Percentiles rank a stretch among this genome's conserved stretches.
Evolutionary conservation across 2,797 vertebrate species (phyloP).

Genomic region (Carcharodon carcharias): DNA sequence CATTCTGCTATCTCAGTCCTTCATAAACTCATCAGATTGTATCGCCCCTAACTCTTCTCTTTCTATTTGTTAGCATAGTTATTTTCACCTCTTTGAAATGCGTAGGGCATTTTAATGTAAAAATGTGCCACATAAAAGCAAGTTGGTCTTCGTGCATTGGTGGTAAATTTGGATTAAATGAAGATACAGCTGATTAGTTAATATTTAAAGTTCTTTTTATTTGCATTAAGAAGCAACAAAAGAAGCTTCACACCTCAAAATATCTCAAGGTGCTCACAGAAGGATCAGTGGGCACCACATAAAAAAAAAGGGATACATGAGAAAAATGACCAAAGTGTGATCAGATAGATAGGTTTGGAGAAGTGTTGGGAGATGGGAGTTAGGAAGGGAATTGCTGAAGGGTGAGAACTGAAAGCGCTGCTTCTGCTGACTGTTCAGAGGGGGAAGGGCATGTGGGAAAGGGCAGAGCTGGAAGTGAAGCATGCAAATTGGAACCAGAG

Average conservation of each 20-base stretch:
- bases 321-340: not conserved
- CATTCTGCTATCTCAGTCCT: not conserved
- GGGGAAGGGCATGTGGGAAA: not conserved
- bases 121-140: not conserved
- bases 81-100: not conserved
- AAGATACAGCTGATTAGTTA: not conserved
- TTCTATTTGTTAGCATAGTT: not conserved
- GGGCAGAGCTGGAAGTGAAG: not conserved
- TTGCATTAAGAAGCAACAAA: too few relatives aligned
- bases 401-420: not conserved
- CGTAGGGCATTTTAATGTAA: not conserved
- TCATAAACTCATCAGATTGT: not conserved
- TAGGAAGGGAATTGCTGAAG: not conserved
- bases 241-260: not conserved
- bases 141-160: not conserved
- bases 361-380: too few relatives aligned
- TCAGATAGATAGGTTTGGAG: not conserved
- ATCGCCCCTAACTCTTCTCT: not conserved
- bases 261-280: not conserved
- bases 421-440: not conserved
- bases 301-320: too few relatives aligned
- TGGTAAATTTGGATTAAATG: not conserved
- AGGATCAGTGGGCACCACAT: not conserved
- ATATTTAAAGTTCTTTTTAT: not conserved
- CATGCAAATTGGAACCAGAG: not conserved